These are phyloP conservation scores for Lingula anatina DNA, from an alignment of 2,888 invertebrate species.

Conservation along the genomic window DNA sequence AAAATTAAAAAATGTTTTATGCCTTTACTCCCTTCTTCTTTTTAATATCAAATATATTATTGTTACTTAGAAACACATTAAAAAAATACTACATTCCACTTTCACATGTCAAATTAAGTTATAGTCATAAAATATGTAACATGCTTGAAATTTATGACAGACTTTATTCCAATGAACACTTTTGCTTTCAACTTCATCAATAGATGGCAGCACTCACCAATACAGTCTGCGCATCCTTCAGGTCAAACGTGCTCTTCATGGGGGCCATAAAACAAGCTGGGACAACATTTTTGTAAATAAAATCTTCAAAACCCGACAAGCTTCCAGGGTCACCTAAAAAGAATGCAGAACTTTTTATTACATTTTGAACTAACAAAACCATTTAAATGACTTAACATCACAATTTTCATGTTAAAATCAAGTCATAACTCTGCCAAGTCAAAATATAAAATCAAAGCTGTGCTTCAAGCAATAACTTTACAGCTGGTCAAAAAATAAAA, in stretches of 20 bases:
- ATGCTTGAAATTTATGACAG: no score
- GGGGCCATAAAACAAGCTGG: constrained; percentile 58
- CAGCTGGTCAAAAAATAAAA: no score
- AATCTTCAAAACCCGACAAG: constrained; percentile 54
- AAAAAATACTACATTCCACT: neutral
- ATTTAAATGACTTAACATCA: no score
- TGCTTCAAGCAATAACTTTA: no score
- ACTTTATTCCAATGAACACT: neutral
- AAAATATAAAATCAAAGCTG: no score
- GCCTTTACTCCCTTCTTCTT: no score
- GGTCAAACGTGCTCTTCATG: constrained; percentile 55
- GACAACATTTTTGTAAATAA: constrained; percentile 56
- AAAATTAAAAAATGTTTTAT: constrained; percentile 11
- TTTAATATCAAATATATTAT: no score
- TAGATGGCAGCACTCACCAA: constrained; percentile 27
- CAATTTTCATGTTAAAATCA: no score
- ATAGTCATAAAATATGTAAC: neutral
- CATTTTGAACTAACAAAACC: no score
- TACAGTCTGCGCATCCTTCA: constrained; percentile 56
- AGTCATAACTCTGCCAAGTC: no score
- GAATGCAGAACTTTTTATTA: constrained; percentile 5
- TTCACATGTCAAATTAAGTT: neutral
- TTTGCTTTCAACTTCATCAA: neutral
- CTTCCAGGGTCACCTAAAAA: constrained; percentile 47
- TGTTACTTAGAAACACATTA: no score